These are phyloP conservation scores for Drosophila athabasca DNA, from an alignment of 1,140 invertebrate species.

Conservation along the genomic window DNA sequence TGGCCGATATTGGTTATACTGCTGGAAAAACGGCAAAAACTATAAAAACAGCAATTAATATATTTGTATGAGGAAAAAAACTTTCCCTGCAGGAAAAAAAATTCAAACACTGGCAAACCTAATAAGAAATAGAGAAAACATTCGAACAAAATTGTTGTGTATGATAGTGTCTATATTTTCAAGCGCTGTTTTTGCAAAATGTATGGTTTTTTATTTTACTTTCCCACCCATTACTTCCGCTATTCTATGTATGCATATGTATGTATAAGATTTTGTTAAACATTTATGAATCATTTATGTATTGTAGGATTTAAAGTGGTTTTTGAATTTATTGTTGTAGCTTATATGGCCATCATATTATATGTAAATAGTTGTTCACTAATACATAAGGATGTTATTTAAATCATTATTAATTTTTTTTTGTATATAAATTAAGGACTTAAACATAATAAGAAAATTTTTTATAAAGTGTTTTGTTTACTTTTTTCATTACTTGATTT, in stretches of 20 bases:
- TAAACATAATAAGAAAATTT: conserved; percentile 78
- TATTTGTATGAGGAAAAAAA: neutral
- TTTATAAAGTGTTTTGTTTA: conserved; percentile 67
- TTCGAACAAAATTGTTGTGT: conserved; percentile 40
- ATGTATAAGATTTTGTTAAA: conserved; percentile 74
- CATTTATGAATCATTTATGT: conserved; percentile 70
- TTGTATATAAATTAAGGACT: conserved; percentile 80
- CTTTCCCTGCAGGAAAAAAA: neutral
- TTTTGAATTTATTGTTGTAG: conserved; percentile 78
- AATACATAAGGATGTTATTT: conserved; percentile 77
- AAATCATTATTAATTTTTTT: conserved; percentile 77
- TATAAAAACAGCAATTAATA: too few relatives aligned
- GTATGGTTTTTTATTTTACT: conserved; percentile 51
- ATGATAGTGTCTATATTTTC: conserved; percentile 32
- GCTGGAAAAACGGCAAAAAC: too few relatives aligned
- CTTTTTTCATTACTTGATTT: conserved; percentile 62
- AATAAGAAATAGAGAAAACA: conserved; percentile 30
- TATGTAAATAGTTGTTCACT: conserved; percentile 79
- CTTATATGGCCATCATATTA: conserved; percentile 78
- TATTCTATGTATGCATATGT: conserved; percentile 65
- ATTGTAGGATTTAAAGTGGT: conserved; percentile 73
- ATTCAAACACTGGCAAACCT: conserved; percentile 25
- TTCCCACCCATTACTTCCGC: conserved; percentile 65
- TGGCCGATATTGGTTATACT: too few relatives aligned
- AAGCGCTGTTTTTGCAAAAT: conserved; percentile 37